Conservation (phyloP, 2,888 invertebrate genomes). For the Tupiocoris notatus region DNA sequence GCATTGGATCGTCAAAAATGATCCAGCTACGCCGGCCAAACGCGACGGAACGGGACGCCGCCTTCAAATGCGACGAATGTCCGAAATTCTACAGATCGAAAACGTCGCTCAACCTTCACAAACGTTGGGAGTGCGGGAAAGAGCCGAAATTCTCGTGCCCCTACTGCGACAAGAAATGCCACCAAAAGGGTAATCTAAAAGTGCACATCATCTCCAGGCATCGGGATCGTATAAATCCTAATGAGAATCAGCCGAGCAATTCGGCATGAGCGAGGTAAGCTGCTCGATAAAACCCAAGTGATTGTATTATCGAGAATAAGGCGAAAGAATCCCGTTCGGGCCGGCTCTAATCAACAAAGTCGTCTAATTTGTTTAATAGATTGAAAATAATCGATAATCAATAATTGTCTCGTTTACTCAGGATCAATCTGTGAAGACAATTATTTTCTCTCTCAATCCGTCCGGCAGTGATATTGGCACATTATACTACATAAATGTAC, state of each 20-base stretch:
- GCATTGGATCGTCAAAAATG: slow-evolving; percentile 35
- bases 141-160: slow-evolving; percentile 52
- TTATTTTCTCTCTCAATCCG: too few species aligned
- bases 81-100: slow-evolving; percentile 51
- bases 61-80: slow-evolving; percentile 50
- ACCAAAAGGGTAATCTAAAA: slow-evolving; percentile 51
- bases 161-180: slow-evolving; percentile 51
- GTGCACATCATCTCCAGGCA: slow-evolving; percentile 48
- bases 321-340: too few species aligned
- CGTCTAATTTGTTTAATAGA: too few species aligned
- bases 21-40: slow-evolving; percentile 46
- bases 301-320: too few species aligned
- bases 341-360: too few species aligned
- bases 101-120: slow-evolving; percentile 51
- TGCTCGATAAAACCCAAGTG: too few species aligned
- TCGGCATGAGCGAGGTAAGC: not conserved
- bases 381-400: too few species aligned
- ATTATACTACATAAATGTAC: too few species aligned
- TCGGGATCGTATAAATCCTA: slow-evolving; percentile 43
- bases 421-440: too few species aligned
- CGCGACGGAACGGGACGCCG: slow-evolving; percentile 45
- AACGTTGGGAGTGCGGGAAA: slow-evolving; percentile 52
- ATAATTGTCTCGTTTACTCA: too few species aligned
- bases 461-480: too few species aligned
- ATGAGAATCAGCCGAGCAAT: slow-evolving; percentile 1